Evolutionary conservation across 1,140 invertebrate species (phyloP).

Genomic region (Magallana angulata): DNA sequence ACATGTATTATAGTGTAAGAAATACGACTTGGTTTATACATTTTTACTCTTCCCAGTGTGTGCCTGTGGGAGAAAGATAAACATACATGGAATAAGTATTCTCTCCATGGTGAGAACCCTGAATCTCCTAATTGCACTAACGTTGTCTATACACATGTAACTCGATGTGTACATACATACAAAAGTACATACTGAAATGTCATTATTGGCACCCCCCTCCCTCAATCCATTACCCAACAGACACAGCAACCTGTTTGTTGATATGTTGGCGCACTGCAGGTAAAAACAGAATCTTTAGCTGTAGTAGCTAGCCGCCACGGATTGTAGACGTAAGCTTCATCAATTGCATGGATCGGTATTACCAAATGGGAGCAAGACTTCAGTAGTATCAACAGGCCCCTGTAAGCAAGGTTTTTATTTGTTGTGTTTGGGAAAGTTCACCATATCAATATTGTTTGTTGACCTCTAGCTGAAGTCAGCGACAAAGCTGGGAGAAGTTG

Average conservation of each 20-base stretch:
- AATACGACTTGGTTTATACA: too few species aligned
- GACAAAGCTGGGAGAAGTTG: not conserved
- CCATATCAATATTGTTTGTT: conserved; percentile 8
- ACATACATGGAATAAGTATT: not conserved
- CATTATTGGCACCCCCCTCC: not conserved
- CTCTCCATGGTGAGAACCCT: not conserved
- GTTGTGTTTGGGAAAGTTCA: conserved; percentile 12
- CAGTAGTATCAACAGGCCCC: not conserved
- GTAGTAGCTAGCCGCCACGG: not conserved
- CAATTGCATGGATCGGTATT: not conserved
- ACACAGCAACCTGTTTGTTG: not conserved
- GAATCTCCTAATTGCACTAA: too few species aligned
- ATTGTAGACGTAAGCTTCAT: not conserved
- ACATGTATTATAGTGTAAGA: too few species aligned
- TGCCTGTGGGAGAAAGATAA: not conserved
- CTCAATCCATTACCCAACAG: not conserved
- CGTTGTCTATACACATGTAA: not conserved
- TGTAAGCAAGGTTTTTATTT: not conserved
- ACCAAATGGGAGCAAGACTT: not conserved
- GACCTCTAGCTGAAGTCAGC: not conserved
- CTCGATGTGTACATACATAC: not conserved
- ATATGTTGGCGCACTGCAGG: conserved; percentile 7
- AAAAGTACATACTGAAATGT: not conserved
- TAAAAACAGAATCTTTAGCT: not conserved
- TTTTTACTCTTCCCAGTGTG: too few species aligned